phyloP scores from a whole-genome alignment of 2,797 vertebrate genomes.

The Darevskia nairensis region DNA sequence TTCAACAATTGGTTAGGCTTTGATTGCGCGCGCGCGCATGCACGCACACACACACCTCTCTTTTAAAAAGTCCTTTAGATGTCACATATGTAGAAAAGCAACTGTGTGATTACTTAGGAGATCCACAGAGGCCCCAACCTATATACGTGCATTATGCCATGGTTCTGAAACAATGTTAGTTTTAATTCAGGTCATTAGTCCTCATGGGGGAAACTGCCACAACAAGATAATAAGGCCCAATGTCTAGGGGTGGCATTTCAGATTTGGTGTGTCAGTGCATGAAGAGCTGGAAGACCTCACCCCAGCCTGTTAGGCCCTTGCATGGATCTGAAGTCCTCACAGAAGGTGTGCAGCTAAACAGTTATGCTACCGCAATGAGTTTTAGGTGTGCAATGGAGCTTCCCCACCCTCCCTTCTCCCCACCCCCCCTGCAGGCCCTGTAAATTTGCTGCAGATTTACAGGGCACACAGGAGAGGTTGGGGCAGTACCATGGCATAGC shows the following conservation, averaged over 20 bases:
- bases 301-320: neutral
- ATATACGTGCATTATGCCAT: neutral
- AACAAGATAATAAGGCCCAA: neutral
- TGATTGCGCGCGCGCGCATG: rapidly evolving
- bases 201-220: neutral
- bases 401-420: too few relatives aligned
- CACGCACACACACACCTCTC: neutral
- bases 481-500: too few relatives aligned
- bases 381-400: too few relatives aligned
- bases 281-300: neutral
- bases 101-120: too few relatives aligned
- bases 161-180: neutral
- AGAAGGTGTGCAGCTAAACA: too few relatives aligned
- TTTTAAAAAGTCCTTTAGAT: too few relatives aligned
- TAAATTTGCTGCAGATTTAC: too few relatives aligned
- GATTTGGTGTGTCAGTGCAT: neutral
- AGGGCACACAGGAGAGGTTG: too few relatives aligned
- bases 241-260: conserved; percentile 21
- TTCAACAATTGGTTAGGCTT: neutral
- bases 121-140: neutral
- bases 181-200: conserved; percentile 44
- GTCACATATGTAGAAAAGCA: neutral
- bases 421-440: too few relatives aligned
- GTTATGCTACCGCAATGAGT: too few relatives aligned
- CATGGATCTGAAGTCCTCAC: too few relatives aligned